These are phyloP conservation scores for Eulithis testata DNA, from an alignment of 2,888 invertebrate species.

Conservation along the genomic window DNA sequence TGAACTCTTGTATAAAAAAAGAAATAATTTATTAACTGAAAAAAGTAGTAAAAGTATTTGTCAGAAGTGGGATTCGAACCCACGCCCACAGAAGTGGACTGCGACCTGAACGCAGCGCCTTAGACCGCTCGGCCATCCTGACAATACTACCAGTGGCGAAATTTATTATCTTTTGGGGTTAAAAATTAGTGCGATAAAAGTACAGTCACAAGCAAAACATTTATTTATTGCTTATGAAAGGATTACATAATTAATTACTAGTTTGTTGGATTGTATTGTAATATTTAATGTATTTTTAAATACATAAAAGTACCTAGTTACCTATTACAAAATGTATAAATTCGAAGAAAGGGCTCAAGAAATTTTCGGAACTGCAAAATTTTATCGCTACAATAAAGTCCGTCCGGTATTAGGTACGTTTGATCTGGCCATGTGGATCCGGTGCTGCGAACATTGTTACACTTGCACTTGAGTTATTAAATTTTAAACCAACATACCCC, in stretches of 20 bases:
- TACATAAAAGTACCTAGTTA: too few relatives aligned
- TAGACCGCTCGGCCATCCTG: slow-evolving; percentile 65
- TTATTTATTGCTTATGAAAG: too few relatives aligned
- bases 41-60: slow-evolving; percentile 42
- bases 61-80: slow-evolving; percentile 66
- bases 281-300: too few relatives aligned
- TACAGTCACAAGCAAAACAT: too few relatives aligned
- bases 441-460: slow-evolving; percentile 33
- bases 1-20: background rate
- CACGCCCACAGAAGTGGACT: slow-evolving; percentile 65
- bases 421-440: slow-evolving; percentile 50
- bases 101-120: slow-evolving; percentile 65
- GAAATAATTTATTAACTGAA: background rate
- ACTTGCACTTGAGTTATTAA: slow-evolving; percentile 35
- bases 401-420: slow-evolving; percentile 55
- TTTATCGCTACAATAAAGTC: slow-evolving; percentile 39
- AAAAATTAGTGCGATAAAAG: too few relatives aligned
- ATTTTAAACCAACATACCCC: slow-evolving; percentile 14
- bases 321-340: too few relatives aligned
- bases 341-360: background rate
- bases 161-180: slow-evolving; percentile 6
- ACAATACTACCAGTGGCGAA: background rate
- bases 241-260: too few relatives aligned
- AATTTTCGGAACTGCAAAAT: slow-evolving; percentile 29
- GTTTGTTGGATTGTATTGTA: too few relatives aligned